phyloP scores from a whole-genome alignment of 2,797 vertebrate genomes.

The Poecile montanus region DNA sequence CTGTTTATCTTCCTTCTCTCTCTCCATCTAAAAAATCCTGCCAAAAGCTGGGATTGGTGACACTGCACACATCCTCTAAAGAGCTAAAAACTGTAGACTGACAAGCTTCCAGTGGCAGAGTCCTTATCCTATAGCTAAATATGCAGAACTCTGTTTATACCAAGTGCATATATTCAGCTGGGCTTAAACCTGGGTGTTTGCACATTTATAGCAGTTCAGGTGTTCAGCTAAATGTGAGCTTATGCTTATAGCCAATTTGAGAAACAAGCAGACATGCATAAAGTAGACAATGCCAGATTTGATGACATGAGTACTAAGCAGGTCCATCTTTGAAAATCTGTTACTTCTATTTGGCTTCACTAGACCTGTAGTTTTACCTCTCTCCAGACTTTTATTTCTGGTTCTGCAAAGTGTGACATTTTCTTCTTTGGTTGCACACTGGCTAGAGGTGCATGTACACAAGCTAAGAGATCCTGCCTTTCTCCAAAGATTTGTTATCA shows the following conservation, averaged over 20 bases:
- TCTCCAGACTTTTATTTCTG: not conserved
- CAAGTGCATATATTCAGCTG: not conserved
- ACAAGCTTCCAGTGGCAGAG: not conserved
- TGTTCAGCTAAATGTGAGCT: not conserved
- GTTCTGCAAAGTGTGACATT: not conserved
- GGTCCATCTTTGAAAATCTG: not conserved
- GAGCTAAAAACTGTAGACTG: not conserved
- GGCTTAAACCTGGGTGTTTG: not conserved
- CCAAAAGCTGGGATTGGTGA: not conserved
- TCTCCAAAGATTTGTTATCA: not conserved
- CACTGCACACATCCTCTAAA: not conserved
- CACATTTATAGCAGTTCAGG: not conserved
- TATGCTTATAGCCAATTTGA: not conserved
- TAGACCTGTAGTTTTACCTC: not conserved
- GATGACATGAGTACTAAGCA: not conserved
- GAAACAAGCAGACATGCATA: not conserved
- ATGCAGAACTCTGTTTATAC: not conserved
- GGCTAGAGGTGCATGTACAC: not conserved
- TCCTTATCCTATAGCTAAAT: not conserved
- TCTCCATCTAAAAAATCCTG: not conserved
- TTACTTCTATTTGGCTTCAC: not conserved
- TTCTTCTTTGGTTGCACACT: not conserved
- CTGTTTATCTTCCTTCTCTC: not conserved
- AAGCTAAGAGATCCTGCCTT: not conserved
- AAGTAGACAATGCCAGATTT: not conserved